Evolutionary conservation across 2,888 invertebrate species (phyloP), one percentile per base, ranked within the genome.

Genomic region (Heterodera filipjevi): DNA sequence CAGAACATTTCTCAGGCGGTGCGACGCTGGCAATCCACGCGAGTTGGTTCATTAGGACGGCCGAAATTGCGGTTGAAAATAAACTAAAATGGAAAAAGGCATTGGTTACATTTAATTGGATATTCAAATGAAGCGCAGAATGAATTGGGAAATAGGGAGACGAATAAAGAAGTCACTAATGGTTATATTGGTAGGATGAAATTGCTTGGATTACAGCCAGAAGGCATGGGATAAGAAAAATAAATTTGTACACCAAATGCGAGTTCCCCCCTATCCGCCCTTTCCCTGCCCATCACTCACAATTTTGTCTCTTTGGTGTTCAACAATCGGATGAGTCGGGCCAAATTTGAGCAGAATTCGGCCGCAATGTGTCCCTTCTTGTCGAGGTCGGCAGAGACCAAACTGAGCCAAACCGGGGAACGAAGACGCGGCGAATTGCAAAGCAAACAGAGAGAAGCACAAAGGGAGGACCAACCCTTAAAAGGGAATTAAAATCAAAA

Each of bases 1-100:
- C 64, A 35, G 73, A 71, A 33, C 75, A 77, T 16, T 79, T 77
- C 14, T 81, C 82, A 10, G 86, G 86, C 6, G 87, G 81, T 10
- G 86, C 86, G n/a, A 87, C 87, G 74, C 83, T 83, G 2, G 86
- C 87, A n/a, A 87, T 85, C 87, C 87, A 87, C 12, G 86, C 83
- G 81, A 87, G 81, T 78, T 87, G 87, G 72, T 87, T 84, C 86
- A 86, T 87, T 44, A 87, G 80, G 8, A 87, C 85, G n/a, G 86
- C 81, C 2, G 87, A 84, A 19, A 87, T 80, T 39, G 86, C 75
- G 27, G 85, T 87, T 3, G 87, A 87, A 3, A 87, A 77, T 73
- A 87, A 87, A 77, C 87, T 87, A 77, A 71, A 86, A 39, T n/a
- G n/a, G n/a, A 19, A 46, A n/a, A 46, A 27, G 12, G 16, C n/a